Percentiles rank a stretch among this genome's conserved stretches.
Evolutionary conservation across 2,113 vertebrate genomes (phyloP).

Genomic region (Campylomormyrus numenius): DNA sequence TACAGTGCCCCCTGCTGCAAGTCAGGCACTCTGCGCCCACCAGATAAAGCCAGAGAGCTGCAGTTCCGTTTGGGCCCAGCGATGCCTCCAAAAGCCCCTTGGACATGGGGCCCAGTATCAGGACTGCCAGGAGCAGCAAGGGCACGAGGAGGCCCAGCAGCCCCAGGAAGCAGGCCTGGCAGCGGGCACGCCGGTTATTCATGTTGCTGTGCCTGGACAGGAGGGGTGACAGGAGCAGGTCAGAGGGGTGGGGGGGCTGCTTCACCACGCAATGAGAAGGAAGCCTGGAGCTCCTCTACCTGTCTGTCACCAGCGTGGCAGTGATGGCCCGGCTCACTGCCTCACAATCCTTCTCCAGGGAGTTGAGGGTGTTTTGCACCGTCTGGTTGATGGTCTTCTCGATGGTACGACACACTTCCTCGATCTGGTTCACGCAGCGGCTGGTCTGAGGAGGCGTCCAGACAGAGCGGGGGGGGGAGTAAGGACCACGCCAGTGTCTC

Average conservation of each 20-base stretch:
- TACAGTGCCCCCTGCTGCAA: background rate
- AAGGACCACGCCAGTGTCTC: background rate
- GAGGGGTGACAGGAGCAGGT: background rate
- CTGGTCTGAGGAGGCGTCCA: constrained; percentile 37
- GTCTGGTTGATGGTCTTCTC: constrained; percentile 76
- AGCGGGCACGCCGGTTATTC: constrained; percentile 55
- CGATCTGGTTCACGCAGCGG: constrained; percentile 72
- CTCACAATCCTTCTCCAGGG: constrained; percentile 71
- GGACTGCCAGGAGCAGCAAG: constrained; percentile 51
- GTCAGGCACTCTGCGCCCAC: constrained; percentile 37
- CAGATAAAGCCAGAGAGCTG: constrained; percentile 56
- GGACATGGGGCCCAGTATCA: constrained; percentile 57
- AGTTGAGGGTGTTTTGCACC: constrained; percentile 70
- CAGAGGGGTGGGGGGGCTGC: too few relatives aligned
- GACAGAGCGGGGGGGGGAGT: background rate
- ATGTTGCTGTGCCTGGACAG: constrained; percentile 45
- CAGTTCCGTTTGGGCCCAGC: constrained; percentile 51
- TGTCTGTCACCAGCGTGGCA: constrained; percentile 48
- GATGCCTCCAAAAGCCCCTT: constrained; percentile 46
- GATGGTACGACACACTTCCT: constrained; percentile 65
- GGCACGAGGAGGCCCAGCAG: constrained; percentile 62
- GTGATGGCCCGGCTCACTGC: constrained; percentile 57
- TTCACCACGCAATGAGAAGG: background rate
- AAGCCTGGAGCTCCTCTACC: constrained; percentile 38
- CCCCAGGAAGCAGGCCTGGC: constrained; percentile 61